Evolutionary conservation across 2,113 vertebrate species (phyloP), one percentile per base, ranked within the genome.

Genomic region (Grammomys dolichurus): DNA sequence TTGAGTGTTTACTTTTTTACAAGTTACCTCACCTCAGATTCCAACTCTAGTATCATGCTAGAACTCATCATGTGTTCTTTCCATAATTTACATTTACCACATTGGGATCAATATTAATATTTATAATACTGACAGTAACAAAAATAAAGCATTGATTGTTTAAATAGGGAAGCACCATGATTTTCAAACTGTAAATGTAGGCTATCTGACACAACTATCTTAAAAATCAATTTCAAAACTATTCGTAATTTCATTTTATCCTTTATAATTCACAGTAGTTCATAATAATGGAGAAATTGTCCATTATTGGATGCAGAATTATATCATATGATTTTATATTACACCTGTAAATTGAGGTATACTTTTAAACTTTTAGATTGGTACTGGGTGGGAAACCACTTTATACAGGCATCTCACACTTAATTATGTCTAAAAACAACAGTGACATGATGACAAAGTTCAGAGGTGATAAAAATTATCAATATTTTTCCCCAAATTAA

Each of bases 281-380:
- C 54, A 63, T 7, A 77, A 75, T 95, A 95, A 95, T 91, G 92
- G 73, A 46, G 73, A 96, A 95, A 97, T 95, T 95, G 72, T 54
- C 76, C 46, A 86, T 90, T 95, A 96, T 96, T 85, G 88, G 85
- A 3, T 77, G 26, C 33, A 96, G 89, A 96, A 97, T 97, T 94
- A 76, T 31, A 94, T 91, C 51, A 70, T 93, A 36, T 81, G 13
- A 76, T 90, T 96, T 97, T 97, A 93, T 7, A 97, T 96, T 97
- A 78, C 48, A 92, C 60, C 90, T 94, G 86, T 95, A 96, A 97
- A 97, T 95, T 97, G 88, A 76, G 36, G 31, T 67, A 48, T 43
- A 58, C 88, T 78, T 20, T 87, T 92, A 91, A 92, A 48, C 77
- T 46, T 96, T 43, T 90, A 87, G 95, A 78, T 95, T 58, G 89